phyloP scores from a whole-genome alignment of 1,140 invertebrate genomes.

The Panulirus ornatus region DNA sequence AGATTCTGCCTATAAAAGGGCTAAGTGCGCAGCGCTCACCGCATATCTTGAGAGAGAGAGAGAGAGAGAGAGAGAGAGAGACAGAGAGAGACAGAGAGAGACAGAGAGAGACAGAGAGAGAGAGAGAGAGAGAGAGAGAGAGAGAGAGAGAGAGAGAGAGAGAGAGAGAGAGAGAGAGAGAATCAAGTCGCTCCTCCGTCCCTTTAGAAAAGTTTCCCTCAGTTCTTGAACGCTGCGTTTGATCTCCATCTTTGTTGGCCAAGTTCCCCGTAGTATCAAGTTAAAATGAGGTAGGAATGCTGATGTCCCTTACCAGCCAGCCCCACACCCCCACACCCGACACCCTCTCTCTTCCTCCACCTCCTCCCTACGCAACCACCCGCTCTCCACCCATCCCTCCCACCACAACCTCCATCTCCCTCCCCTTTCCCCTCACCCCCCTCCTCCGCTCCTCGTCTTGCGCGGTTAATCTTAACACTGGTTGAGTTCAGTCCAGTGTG shows the following conservation, averaged over 20 bases:
- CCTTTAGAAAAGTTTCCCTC: background rate
- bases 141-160: constrained; percentile 28
- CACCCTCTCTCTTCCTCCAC: constrained; percentile 9
- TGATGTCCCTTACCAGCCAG: constrained; percentile 22
- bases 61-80: background rate
- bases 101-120: constrained; percentile 9
- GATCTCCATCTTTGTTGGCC: constrained; percentile 50
- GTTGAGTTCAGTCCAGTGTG: background rate
- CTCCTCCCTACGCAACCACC: background rate
- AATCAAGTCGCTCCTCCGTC: background rate
- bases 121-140: background rate
- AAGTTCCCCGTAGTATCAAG: constrained; percentile 59
- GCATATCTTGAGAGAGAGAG: background rate
- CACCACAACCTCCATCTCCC: background rate
- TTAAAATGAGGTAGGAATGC: constrained; percentile 70
- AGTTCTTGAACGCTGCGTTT: constrained; percentile 22
- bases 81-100: background rate
- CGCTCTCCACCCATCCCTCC: background rate
- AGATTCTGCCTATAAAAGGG: too few relatives aligned
- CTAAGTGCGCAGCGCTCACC: too few relatives aligned
- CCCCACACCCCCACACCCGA: constrained; percentile 3
- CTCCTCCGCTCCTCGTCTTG: background rate
- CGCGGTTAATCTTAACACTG: constrained; percentile 13
- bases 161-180: constrained; percentile 9
- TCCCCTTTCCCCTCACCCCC: background rate